Base-by-base conservation (phyloP, 1,140 invertebrate species). In the Drosophila lowei region DNA sequence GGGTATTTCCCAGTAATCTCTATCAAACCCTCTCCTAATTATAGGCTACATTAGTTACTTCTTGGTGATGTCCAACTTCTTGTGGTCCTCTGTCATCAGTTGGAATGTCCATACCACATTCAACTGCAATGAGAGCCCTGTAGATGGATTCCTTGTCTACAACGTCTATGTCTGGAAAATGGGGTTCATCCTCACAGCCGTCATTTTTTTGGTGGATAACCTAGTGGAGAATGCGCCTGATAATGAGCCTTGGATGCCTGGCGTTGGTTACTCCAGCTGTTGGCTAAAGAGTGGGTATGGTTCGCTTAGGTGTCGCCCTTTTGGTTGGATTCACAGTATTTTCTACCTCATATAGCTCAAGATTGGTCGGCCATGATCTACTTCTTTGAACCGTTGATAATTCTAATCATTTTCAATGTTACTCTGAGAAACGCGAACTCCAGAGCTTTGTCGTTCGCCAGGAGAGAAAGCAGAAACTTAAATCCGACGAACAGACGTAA, bases 71-170 rank as follows among this genome's bases (percentile, higher is more conserved):
- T 92, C 94, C 2, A 94, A 94, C 50, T 96, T 96, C 89, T 94
- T 95, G 55, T 97, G 96, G 96, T n/a, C n/a, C n/a, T n/a, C 94
- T 96, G 71, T 95, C 2, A 95, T 96, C 92, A 95, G 95, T 62
- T 94, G 95, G 73, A 95, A 96, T 79, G 93, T 96, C 41, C 96
- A 94, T 93, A 93, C 93, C 78, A 95, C 95, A 47, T 94, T 95
- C 89, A 93, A 93, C 92, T 91, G 91, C 1, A 90, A 90, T n/a
- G 92, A 90, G 80, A 54, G 53, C 23, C 49, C 34, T 93, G 93
- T 64, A n/a, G n/a, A n/a, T n/a, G n/a, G n/a, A n/a, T n/a, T 95
- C 95, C 72, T 70, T 92, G 0, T 93, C 21, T 96, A 96, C 77
- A 95, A 93, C 1, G 72, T 93, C 0, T 96, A 95, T 76, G 95